These are phyloP conservation scores for Lutraria rhynchaena DNA, from an alignment of 1,140 invertebrate species.

Conservation along the genomic window DNA sequence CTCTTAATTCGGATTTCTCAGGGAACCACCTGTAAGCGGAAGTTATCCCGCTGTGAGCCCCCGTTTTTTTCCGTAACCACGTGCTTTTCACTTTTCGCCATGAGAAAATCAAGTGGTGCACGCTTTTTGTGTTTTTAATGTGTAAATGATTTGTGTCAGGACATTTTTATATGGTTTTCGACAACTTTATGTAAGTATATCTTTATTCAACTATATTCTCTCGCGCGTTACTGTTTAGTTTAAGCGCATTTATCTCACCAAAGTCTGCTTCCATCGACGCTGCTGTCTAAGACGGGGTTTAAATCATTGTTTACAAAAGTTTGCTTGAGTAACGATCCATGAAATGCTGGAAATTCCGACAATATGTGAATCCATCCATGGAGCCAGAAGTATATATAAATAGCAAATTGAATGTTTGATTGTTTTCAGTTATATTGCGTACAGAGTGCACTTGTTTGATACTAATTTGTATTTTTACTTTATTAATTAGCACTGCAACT, in stretches of 20 bases:
- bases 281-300: too few species aligned
- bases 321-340: slow-evolving; percentile 54
- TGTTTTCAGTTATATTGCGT: background rate
- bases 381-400: slow-evolving; percentile 12
- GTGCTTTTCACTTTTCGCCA: slow-evolving; percentile 5
- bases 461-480: too few species aligned
- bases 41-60: slow-evolving; percentile 17
- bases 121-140: slow-evolving; percentile 17
- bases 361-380: slow-evolving; percentile 44
- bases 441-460: too few species aligned
- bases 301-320: slow-evolving; percentile 45
- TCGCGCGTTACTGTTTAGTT: too few species aligned
- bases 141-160: too few species aligned
- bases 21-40: slow-evolving; percentile 30
- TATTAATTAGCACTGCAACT: too few species aligned
- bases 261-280: too few species aligned
- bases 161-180: too few species aligned
- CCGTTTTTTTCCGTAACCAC: background rate
- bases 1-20: too few species aligned
- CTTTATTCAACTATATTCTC: too few species aligned
- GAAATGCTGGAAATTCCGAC: slow-evolving; percentile 33
- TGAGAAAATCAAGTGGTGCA: slow-evolving; percentile 20
- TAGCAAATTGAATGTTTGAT: background rate
- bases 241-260: too few species aligned
- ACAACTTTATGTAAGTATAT: too few species aligned